phyloP scores from a whole-genome alignment of 1,140 invertebrate genomes.

The Venustaconcha ellipsiformis region DNA sequence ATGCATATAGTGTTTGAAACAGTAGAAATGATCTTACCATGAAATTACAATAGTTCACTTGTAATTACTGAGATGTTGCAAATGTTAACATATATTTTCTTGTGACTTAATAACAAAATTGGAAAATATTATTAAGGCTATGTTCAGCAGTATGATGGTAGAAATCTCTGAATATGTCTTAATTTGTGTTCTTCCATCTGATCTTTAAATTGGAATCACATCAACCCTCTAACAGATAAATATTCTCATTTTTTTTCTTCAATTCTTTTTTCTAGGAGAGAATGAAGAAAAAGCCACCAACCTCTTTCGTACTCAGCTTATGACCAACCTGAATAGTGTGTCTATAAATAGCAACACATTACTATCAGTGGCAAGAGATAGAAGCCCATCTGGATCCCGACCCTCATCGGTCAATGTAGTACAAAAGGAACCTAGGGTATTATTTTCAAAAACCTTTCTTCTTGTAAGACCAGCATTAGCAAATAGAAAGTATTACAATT shows the following conservation, averaged over 20 bases:
- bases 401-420: slow-evolving; percentile 37
- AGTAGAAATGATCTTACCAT: too few relatives aligned
- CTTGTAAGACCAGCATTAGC: too few relatives aligned
- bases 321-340: slow-evolving; percentile 6
- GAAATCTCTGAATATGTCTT: not conserved
- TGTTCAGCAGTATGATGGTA: not conserved
- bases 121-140: not conserved
- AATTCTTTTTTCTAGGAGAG: slow-evolving; percentile 30
- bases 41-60: too few relatives aligned
- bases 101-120: not conserved
- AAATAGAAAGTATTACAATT: too few relatives aligned
- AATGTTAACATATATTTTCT: too few relatives aligned
- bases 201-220: not conserved
- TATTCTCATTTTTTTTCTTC: slow-evolving; percentile 2
- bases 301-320: slow-evolving; percentile 60
- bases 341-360: not conserved
- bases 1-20: too few relatives aligned
- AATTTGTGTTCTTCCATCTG: not conserved
- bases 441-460: too few relatives aligned
- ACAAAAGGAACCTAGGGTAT: slow-evolving; percentile 50
- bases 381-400: not conserved
- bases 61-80: too few relatives aligned
- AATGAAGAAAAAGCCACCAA: slow-evolving; percentile 51
- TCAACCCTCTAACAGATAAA: not conserved
- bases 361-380: not conserved